Conservation (phyloP, 2,113 vertebrate genomes). For the Vulpes vulpes region DNA sequence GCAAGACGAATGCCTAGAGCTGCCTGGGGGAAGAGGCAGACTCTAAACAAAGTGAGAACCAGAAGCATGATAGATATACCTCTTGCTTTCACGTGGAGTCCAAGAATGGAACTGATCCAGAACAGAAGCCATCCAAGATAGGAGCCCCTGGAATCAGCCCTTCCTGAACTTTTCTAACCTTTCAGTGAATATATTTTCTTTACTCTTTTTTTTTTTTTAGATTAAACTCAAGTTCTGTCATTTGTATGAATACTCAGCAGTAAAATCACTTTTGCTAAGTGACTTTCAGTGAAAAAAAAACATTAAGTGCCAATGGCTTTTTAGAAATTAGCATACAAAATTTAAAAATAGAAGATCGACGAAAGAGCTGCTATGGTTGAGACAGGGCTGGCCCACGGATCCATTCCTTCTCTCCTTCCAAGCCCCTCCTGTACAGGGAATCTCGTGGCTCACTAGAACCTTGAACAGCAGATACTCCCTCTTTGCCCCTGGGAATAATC, state of each 20-base stretch:
- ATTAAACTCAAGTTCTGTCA: background rate
- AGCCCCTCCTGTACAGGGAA: fast-evolving
- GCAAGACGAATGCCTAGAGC: background rate
- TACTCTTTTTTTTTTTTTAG: background rate
- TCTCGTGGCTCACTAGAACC: background rate
- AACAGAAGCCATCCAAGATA: background rate
- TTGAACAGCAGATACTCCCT: background rate
- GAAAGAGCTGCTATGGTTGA: background rate
- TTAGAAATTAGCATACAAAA: constrained; percentile 20
- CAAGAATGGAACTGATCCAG: background rate
- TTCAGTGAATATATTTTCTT: background rate
- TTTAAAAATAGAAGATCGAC: background rate
- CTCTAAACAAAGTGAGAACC: background rate
- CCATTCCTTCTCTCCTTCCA: background rate
- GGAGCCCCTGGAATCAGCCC: background rate
- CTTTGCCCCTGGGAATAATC: background rate
- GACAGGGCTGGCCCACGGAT: background rate
- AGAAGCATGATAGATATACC: background rate
- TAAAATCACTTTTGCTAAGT: constrained; percentile 55
- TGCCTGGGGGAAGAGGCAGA: background rate
- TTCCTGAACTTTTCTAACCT: background rate
- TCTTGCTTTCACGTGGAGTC: background rate
- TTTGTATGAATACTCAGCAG: background rate
- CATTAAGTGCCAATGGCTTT: background rate
- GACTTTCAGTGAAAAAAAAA: background rate